These are phyloP conservation scores for Okamejei kenojei DNA, from an alignment of 2,797 vertebrate genomes.

Conservation along the genomic window DNA sequence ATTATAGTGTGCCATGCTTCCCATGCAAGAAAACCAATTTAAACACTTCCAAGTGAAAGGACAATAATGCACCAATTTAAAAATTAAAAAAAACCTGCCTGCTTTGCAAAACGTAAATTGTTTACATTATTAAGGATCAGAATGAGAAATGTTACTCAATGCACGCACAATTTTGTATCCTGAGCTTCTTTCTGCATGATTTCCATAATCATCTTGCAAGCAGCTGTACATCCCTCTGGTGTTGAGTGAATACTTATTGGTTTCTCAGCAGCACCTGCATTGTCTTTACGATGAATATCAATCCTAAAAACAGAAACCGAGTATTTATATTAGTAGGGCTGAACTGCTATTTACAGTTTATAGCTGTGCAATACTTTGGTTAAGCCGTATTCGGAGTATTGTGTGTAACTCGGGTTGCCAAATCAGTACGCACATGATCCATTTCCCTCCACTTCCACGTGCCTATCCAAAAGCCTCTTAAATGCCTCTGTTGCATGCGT, in stretches of 20 bases:
- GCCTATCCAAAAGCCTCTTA: no score
- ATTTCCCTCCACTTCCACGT: no score
- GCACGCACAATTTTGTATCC: conserved; percentile 95
- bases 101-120: neutral
- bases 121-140: neutral
- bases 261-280: conserved; percentile 94
- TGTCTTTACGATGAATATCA: conserved; percentile 97
- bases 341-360: neutral
- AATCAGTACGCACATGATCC: no score
- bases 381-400: no score
- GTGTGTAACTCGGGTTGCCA: no score
- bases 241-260: conserved; percentile 97
- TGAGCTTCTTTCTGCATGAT: conserved; percentile 98
- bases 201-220: conserved; percentile 95
- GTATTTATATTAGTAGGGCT: conserved; percentile 30
- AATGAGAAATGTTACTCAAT: conserved; percentile 14
- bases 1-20: no score
- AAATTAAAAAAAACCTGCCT: neutral
- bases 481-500: no score
- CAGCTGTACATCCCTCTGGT: conserved; percentile 86
- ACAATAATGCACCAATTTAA: neutral
- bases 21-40: neutral
- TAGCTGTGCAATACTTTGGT: no score
- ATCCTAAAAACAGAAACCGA: conserved; percentile 64
- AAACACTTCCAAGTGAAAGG: neutral